A percentile compares a stretch with the other conserved stretches of the same genome.
Evolutionary conservation across 2,797 vertebrate species (phyloP).

Genomic region (Galaxias olidus): DNA sequence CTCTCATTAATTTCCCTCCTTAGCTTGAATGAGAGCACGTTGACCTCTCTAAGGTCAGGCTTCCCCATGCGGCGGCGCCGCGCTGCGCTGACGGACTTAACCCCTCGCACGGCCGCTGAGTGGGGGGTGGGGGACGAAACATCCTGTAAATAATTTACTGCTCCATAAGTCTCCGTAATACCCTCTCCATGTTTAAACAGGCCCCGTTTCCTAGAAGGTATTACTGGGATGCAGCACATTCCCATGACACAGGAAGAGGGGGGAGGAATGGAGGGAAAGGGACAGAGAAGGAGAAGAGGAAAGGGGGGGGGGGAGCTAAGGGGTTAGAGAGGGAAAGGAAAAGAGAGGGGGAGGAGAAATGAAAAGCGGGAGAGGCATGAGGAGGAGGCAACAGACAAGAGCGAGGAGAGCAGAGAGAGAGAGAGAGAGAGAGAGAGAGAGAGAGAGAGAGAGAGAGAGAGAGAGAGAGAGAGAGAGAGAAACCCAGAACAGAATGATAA

Average conservation of each 20-base stretch:
- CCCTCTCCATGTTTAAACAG: neutral
- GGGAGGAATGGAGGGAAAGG: slow-evolving; percentile 3
- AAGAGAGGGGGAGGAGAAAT: slow-evolving; percentile 3
- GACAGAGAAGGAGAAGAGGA: neutral
- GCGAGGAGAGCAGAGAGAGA: slow-evolving; percentile 2
- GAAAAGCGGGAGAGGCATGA: slow-evolving; percentile 13
- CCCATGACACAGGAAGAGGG: too few relatives aligned
- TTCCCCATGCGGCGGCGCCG: slow-evolving; percentile 36
- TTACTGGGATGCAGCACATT: too few relatives aligned
- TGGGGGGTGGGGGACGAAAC: neutral
- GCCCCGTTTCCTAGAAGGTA: neutral
- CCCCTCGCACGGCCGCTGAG: slow-evolving; percentile 18
- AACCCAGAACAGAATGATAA: too few relatives aligned
- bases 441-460: slow-evolving; percentile 24
- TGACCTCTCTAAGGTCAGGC: slow-evolving; percentile 47
- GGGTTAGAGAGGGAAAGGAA: slow-evolving; percentile 13
- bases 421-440: slow-evolving; percentile 13
- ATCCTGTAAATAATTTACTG: neutral
- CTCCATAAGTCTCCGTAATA: neutral
- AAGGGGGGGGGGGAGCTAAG: too few relatives aligned
- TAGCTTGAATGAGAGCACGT: slow-evolving; percentile 31
- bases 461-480: slow-evolving; percentile 13
- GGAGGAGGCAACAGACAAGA: neutral
- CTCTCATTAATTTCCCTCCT: slow-evolving; percentile 30
- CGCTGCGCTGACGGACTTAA: slow-evolving; percentile 37